These are phyloP conservation scores for Microcaecilia unicolor DNA, from an alignment of 2,797 vertebrate genomes.

Conservation along the genomic window DNA sequence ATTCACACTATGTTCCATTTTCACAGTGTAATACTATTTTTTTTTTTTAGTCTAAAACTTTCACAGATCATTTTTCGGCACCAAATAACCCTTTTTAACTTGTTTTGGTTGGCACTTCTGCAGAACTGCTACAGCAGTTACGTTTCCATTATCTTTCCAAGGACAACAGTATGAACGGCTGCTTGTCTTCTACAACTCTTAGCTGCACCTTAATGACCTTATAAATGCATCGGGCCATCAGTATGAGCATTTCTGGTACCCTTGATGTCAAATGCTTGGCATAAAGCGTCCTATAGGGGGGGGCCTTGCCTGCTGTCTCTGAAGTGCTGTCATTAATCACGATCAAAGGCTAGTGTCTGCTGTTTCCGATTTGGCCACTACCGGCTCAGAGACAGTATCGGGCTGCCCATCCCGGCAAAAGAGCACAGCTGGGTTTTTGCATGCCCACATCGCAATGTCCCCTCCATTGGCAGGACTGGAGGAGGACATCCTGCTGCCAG, in stretches of 20 bases:
- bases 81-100: conserved; percentile 1
- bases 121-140: too few relatives aligned
- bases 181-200: too few relatives aligned
- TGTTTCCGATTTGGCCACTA: conserved; percentile 43
- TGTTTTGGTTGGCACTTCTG: conserved; percentile 13
- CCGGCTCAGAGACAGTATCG: conserved; percentile 33
- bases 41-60: too few relatives aligned
- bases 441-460: conserved; percentile 83
- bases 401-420: conserved; percentile 78
- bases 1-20: background rate
- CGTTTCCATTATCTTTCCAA: too few relatives aligned
- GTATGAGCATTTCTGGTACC: too few relatives aligned
- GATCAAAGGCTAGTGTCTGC: conserved; percentile 78
- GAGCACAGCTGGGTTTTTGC: conserved; percentile 80
- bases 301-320: too few relatives aligned
- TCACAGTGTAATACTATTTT: conserved; percentile 34
- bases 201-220: background rate
- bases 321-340: too few relatives aligned
- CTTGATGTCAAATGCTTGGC: background rate
- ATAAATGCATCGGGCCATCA: background rate
- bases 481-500: conserved; percentile 38
- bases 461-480: conserved; percentile 60
- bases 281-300: too few relatives aligned
- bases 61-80: too few relatives aligned
- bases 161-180: too few relatives aligned